These are phyloP conservation scores for Xestia rhomboidea DNA, from an alignment of 2,888 invertebrate genomes.

Conservation along the genomic window DNA sequence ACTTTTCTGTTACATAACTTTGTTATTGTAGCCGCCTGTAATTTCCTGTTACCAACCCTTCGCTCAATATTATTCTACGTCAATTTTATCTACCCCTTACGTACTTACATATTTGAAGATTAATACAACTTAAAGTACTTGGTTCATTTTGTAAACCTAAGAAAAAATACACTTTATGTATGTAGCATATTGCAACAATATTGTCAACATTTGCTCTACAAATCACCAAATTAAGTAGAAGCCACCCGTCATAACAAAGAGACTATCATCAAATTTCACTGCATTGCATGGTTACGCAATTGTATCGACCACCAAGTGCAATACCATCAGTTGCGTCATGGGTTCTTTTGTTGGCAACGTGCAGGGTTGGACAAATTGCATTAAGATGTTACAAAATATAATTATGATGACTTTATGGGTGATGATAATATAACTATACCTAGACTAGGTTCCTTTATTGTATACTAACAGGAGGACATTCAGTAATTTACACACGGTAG, in stretches of 20 bases:
- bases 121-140: neutral
- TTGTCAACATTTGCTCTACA: conserved; percentile 16
- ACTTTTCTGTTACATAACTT: neutral
- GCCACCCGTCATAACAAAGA: conserved; percentile 28
- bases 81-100: neutral
- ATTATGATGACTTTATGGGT: neutral
- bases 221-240: conserved; percentile 41
- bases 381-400: neutral
- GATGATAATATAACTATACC: neutral
- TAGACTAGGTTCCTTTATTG: neutral
- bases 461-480: neutral
- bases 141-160: neutral
- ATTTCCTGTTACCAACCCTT: neutral
- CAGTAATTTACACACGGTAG: neutral
- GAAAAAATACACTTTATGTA: conserved; percentile 1
- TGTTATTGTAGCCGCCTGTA: neutral
- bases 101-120: neutral
- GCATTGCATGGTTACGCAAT: conserved; percentile 51
- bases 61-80: neutral
- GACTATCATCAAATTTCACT: conserved; percentile 64
- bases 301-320: conserved; percentile 52
- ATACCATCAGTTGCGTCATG: conserved; percentile 53
- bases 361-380: conserved; percentile 48
- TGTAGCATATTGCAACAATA: neutral
- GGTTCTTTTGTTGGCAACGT: conserved; percentile 41